Percentiles rank a stretch among this genome's conserved stretches.
phyloP scores from a whole-genome alignment of 2,113 vertebrate genomes.

The Setophaga petechia region DNA sequence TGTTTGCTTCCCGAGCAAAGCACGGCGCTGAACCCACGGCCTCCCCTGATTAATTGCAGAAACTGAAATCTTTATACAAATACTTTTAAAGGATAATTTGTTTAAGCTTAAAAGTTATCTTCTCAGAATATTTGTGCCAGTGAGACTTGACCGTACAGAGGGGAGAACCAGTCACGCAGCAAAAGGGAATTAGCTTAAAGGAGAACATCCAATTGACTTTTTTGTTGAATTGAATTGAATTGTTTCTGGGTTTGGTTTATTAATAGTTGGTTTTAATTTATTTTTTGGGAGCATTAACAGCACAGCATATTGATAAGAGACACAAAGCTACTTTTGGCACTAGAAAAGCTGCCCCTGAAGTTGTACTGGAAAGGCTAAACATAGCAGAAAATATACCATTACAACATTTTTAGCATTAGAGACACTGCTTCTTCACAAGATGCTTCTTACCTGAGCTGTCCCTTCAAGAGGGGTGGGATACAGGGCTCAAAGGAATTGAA shows the following conservation, averaged over 20 bases:
- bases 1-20: neutral
- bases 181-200: slow-evolving; percentile 2
- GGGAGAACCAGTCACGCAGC: neutral
- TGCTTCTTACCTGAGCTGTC: neutral
- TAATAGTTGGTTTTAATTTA: neutral
- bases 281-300: neutral
- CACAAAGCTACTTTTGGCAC: neutral
- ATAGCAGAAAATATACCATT: neutral
- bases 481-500: neutral
- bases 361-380: neutral
- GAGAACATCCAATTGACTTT: slow-evolving; percentile 17
- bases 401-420: neutral
- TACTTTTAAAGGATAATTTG: neutral
- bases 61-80: neutral
- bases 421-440: neutral
- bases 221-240: too few relatives aligned
- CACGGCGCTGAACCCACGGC: rapidly evolving
- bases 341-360: neutral
- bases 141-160: neutral
- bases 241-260: neutral
- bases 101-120: slow-evolving; percentile 15
- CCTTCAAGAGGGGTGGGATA: neutral
- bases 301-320: neutral
- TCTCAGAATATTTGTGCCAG: slow-evolving; percentile 2
- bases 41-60: neutral